phyloP scores from a whole-genome alignment of 2,113 vertebrate species.

The Carlito syrichta region DNA sequence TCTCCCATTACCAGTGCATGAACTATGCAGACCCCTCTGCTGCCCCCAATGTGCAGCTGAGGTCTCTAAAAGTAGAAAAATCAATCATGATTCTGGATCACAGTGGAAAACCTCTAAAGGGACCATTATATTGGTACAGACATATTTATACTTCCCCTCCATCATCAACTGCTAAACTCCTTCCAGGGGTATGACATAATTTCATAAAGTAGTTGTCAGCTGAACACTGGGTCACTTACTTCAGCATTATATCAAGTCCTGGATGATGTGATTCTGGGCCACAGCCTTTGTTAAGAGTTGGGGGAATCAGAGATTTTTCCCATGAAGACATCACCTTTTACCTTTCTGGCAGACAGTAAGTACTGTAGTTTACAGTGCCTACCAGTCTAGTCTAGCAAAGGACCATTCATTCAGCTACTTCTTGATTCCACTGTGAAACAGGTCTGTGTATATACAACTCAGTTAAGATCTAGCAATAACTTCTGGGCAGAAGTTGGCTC shows the following conservation, averaged over 20 bases:
- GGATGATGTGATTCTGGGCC: slow-evolving; percentile 8
- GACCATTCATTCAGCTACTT: neutral
- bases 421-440: slow-evolving; percentile 72
- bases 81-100: neutral
- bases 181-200: neutral
- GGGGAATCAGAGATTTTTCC: slow-evolving; percentile 7
- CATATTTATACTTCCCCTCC: neutral
- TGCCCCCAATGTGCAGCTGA: neutral
- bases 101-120: neutral
- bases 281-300: slow-evolving; percentile 22
- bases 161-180: neutral
- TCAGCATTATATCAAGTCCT: neutral
- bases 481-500: slow-evolving; percentile 59
- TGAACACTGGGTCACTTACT: neutral
- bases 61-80: neutral
- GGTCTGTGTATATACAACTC: slow-evolving; percentile 8
- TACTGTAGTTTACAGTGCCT: slow-evolving; percentile 46
- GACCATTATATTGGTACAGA: neutral
- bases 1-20: neutral
- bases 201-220: neutral
- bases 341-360: neutral
- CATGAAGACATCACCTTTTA: neutral
- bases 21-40: neutral
- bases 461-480: slow-evolving; percentile 35
- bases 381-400: slow-evolving; percentile 23